Percentiles rank a stretch among this genome's conserved stretches.
These are phyloP conservation scores for Crambe crambe DNA, from an alignment of 37 sponge, comb jelly and placozoan genomes.

Conservation along the genomic window DNA sequence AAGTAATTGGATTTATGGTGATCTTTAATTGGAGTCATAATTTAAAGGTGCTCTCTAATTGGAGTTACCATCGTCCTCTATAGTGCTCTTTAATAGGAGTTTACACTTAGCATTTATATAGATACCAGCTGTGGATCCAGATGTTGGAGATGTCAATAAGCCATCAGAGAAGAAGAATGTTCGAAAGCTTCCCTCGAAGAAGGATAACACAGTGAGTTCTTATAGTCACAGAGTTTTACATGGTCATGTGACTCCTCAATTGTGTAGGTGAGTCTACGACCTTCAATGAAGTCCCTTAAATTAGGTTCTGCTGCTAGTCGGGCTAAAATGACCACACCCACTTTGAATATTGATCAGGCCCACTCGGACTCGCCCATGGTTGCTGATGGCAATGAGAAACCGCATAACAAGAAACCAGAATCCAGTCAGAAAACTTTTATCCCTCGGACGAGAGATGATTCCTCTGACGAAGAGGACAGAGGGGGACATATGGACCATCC, in stretches of 20 bases:
- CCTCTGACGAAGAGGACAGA: conserved; percentile 55
- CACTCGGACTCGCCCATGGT: neutral
- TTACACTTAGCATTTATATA: too few relatives aligned
- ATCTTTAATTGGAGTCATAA: too few relatives aligned
- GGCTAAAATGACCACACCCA: conserved; percentile 4
- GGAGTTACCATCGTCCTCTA: too few relatives aligned
- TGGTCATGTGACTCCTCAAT: too few relatives aligned
- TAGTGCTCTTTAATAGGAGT: too few relatives aligned
- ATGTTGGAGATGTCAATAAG: neutral
- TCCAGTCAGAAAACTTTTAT: neutral
- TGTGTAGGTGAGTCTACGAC: conserved; percentile 67
- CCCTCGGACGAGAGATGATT: conserved; percentile 65
- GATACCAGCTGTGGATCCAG: neutral
- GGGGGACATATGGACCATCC: neutral
- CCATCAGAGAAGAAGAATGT: conserved; percentile 11
- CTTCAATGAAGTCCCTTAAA: conserved; percentile 41
- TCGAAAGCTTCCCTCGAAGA: conserved; percentile 9
- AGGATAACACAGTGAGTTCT: conserved; percentile 14
- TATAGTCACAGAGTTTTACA: too few relatives aligned
- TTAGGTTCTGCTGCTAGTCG: conserved; percentile 17
- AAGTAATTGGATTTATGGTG: too few relatives aligned
- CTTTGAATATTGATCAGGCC: neutral
- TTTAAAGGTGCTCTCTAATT: too few relatives aligned
- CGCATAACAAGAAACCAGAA: neutral
- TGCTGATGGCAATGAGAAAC: neutral